Evolutionary conservation across 2,113 vertebrate genomes (phyloP), one percentile per base, ranked within the genome.

Genomic region (Heterocephalus glaber): DNA sequence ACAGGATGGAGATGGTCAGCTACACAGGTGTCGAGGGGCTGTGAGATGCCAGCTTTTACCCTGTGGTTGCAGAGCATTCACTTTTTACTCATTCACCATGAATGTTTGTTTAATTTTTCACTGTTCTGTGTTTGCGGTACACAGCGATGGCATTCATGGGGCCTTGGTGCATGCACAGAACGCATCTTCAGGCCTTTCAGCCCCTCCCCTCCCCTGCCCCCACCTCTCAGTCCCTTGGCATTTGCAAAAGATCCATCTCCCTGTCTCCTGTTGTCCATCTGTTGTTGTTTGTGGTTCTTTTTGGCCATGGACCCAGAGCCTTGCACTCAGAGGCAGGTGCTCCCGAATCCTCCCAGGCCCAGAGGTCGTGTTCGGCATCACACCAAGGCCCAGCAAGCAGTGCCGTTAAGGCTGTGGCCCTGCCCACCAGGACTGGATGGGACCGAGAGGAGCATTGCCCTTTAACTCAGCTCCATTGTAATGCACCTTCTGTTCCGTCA

Each of bases 401-500:
- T 30, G 86, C 44, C 58, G 11, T 70, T 90, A 84, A 79, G 26
- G 41, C 52, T 80, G 61, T 72, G 47, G 52, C 14, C 26, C 49
- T 10, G 16, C n/a, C 10, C 35, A 33, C 47, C 49, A 88, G 30
- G 2, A 92, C 47, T 7, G 85, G 77, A 68, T 80, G 38, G 47
- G 13, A 56, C 44, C 16, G 3, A 92, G 81, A 84, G 38, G n/a
- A 80, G 44, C 68, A 90, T n/a, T 49, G 19, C 38, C n/a, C 44
- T 93, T 95, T 92, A 86, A 58, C 70, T 38, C 47, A 49, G 47
- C 70, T 65, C 86, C 77, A 54, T 66, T 54, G 76, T 52, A 70
- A 41, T 66, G 76, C 76, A 92, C 52, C 80, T 44, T 86, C 76
- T 82, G 63, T 68, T 89, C 38, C 26, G 72, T 92, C 4, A 77